Percentiles rank a stretch among this genome's conserved stretches.
Evolutionary conservation across 2,113 vertebrate species (phyloP).

Genomic region (Gambusia affinis): DNA sequence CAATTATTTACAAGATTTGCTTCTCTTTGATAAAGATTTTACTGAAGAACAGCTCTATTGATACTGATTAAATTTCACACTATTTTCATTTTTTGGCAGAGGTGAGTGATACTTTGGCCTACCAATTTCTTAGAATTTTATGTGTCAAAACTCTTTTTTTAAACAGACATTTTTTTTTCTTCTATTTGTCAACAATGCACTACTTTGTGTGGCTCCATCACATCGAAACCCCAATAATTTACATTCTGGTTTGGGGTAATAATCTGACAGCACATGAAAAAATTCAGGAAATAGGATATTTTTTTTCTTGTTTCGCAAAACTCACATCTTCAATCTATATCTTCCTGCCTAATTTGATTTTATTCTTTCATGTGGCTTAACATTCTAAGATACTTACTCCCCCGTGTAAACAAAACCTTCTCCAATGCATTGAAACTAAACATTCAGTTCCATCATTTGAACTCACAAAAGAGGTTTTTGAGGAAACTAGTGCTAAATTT

Average conservation of each 20-base stretch:
- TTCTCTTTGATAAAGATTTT: too few species aligned
- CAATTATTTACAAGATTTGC: too few species aligned
- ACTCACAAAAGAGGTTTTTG: conserved; percentile 45
- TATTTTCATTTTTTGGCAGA: too few species aligned
- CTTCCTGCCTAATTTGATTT: conserved; percentile 25
- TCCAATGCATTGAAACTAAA: conserved; percentile 27
- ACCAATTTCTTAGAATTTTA: too few species aligned
- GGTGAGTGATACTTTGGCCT: too few species aligned
- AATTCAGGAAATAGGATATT: not conserved
- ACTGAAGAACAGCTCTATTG: too few species aligned
- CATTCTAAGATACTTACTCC: conserved; percentile 15
- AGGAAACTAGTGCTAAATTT: conserved; percentile 39
- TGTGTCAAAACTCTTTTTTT: too few species aligned
- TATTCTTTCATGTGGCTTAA: conserved; percentile 9
- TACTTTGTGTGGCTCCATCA: not conserved
- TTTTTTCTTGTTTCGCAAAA: not conserved
- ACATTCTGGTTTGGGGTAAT: not conserved
- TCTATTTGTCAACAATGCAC: not conserved
- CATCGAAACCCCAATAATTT: not conserved
- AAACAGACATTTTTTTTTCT: too few species aligned
- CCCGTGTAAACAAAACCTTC: conserved; percentile 10
- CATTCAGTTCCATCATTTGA: conserved; percentile 40
- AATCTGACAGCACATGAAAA: not conserved
- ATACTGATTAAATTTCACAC: too few species aligned
- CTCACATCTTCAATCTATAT: not conserved